phyloP scores from a whole-genome alignment of 2,797 vertebrate genomes.

The Xiphorhynchus erythropygius region DNA sequence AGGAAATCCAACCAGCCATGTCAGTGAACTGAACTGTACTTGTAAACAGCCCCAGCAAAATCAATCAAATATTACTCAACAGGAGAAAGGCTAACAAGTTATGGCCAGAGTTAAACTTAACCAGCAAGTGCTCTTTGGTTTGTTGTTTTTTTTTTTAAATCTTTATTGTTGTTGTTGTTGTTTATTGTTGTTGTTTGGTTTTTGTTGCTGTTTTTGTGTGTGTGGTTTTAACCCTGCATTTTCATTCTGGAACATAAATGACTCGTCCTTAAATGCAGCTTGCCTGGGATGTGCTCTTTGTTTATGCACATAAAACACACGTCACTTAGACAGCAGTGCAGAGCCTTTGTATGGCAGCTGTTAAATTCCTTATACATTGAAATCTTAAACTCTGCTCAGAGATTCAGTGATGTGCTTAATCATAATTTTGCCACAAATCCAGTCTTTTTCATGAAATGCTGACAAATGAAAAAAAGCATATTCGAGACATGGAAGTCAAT shows the following conservation, averaged over 20 bases:
- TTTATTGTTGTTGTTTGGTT: not conserved
- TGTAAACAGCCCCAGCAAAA: not conserved
- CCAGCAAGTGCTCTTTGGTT: not conserved
- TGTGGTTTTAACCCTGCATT: not conserved
- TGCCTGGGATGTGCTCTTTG: not conserved
- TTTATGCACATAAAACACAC: not conserved
- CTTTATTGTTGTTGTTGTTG: not conserved
- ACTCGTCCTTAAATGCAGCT: not conserved
- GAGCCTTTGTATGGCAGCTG: not conserved
- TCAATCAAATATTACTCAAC: constrained; percentile 22
- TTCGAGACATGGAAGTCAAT: not conserved
- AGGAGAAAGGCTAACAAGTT: not conserved
- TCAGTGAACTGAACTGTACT: not conserved
- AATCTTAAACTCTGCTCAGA: not conserved
- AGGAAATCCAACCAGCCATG: not conserved
- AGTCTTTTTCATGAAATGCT: not conserved
- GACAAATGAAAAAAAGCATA: not conserved
- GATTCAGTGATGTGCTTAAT: not conserved
- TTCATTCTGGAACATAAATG: not conserved
- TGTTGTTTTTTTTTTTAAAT: no score
- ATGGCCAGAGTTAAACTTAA: not conserved
- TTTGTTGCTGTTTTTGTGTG: not conserved
- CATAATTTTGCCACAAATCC: not conserved
- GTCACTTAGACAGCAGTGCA: not conserved
- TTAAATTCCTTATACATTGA: not conserved